These are phyloP conservation scores for Drepana arcuata DNA, from an alignment of 1,140 invertebrate species.

Conservation along the genomic window DNA sequence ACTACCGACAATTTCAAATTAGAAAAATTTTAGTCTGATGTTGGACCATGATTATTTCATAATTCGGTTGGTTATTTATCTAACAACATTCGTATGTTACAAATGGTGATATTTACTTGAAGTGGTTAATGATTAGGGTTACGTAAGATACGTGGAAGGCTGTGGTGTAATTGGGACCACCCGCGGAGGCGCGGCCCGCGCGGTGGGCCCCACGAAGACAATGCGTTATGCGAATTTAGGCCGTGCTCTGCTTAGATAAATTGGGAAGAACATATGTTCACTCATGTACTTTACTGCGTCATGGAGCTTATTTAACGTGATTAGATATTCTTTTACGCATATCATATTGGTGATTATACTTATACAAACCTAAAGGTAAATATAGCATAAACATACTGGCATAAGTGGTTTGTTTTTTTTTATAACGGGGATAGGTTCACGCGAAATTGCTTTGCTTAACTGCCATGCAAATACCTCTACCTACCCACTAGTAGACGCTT, in stretches of 20 bases:
- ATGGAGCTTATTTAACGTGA: too few relatives aligned
- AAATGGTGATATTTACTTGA: constrained; percentile 21
- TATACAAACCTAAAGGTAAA: too few relatives aligned
- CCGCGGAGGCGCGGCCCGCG: constrained; percentile 22
- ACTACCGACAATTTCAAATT: neutral
- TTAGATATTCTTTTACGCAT: too few relatives aligned
- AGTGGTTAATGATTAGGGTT: constrained; percentile 26
- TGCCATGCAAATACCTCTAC: too few relatives aligned
- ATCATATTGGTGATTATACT: too few relatives aligned
- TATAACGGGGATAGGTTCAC: too few relatives aligned
- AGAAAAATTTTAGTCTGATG: neutral
- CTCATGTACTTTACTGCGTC: too few relatives aligned
- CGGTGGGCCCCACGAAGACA: constrained; percentile 20
- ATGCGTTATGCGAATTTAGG: constrained; percentile 29
- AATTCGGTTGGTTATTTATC: constrained; percentile 13
- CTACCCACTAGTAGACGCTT: too few relatives aligned
- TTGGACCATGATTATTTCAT: too few relatives aligned
- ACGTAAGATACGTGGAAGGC: constrained; percentile 15
- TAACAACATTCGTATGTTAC: neutral
- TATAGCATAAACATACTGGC: too few relatives aligned
- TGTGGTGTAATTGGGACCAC: constrained; percentile 43
- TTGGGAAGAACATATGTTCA: constrained; percentile 1
- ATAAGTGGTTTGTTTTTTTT: too few relatives aligned
- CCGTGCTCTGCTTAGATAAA: constrained; percentile 16
- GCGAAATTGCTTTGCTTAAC: too few relatives aligned